Evolutionary conservation across 2,888 invertebrate genomes (phyloP), one percentile per base, ranked within the genome.

Genomic region (Ischnura elegans): DNA sequence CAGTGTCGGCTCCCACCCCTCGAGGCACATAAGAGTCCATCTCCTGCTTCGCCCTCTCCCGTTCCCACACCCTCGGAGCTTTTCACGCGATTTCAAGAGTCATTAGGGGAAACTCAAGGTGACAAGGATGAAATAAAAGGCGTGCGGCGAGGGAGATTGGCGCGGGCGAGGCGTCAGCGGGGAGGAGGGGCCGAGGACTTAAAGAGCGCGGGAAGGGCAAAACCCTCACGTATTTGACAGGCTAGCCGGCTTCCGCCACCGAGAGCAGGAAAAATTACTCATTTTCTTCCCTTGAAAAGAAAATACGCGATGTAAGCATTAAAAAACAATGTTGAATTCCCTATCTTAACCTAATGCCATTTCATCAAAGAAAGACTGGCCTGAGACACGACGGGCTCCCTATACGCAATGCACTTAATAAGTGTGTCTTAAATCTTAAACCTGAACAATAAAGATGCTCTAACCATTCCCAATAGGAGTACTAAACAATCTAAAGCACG

Each of bases 51-150:
- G 29, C 36, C 36, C 29, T 6, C 2, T 29, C 29, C 66, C 29
- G 6, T 29, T 29, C 29, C n/a, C 10, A 10, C 3, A 8, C 76
- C 10, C 13, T 10, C 76, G 2, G 5, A 43, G 61, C 90, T 90
- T 90, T 61, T 43, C 61, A 90, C 90, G n/a, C 90, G 90, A 66
- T 43, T 90, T 90, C 90, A 43, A 90, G 90, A 90, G 61, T 47
- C 90, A 90, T 90, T 90, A 90, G 61, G 61, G 55, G 55, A 76
- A 61, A 51, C 90, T 90, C 61, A 66, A 90, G 90, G 90, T 90
- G 90, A 66, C 90, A 61, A 55, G 55, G 8, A 25, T 42, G 42
- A 66, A 90, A 61, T 90, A 45, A 87, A 87, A 61, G 90, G 87
- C 8, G 45, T 45, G 86, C 25, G n/a, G 46, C 36, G 25, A 21